Evolutionary conservation across 2,797 vertebrate species (phyloP).

Genomic region (Sebastes vulpes): DNA sequence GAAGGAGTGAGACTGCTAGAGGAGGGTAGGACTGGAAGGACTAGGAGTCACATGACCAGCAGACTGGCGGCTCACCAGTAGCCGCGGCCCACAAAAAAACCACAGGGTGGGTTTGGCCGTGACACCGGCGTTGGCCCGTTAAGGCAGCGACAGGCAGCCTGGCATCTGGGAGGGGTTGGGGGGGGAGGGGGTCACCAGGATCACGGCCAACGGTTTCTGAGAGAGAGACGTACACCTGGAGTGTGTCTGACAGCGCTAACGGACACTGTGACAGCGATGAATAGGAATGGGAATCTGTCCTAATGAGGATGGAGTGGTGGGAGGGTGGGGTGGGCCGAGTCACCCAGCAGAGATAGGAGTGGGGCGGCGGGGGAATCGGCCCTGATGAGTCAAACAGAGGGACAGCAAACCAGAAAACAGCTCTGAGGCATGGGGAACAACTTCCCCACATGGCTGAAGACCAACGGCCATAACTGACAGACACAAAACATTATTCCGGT

Average conservation of each 20-base stretch:
- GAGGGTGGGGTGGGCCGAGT: neutral
- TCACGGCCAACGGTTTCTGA: neutral
- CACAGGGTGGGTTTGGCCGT: slow-evolving; percentile 53
- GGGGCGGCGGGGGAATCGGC: slow-evolving; percentile 6
- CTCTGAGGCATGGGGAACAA: neutral
- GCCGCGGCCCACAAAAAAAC: slow-evolving; percentile 56
- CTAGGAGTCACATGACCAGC: slow-evolving; percentile 31
- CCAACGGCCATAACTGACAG: slow-evolving; percentile 32
- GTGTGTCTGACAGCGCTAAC: neutral
- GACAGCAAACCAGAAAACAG: slow-evolving; percentile 39
- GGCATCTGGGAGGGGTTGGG: neutral
- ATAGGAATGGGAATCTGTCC: slow-evolving; percentile 23
- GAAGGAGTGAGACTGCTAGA: slow-evolving; percentile 18
- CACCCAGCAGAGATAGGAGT: slow-evolving; percentile 18
- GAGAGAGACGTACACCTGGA: slow-evolving; percentile 29
- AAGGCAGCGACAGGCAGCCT: slow-evolving; percentile 7
- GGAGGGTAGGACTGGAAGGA: slow-evolving; percentile 23
- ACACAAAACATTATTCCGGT: neutral
- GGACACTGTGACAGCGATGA: slow-evolving; percentile 16
- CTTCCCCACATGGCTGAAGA: slow-evolving; percentile 38
- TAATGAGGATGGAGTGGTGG: slow-evolving; percentile 26
- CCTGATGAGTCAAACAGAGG: slow-evolving; percentile 58
- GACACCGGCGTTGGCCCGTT: slow-evolving; percentile 15
- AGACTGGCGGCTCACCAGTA: slow-evolving; percentile 38
- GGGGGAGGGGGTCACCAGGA: slow-evolving; percentile 1